Conservation (phyloP, 2,797 vertebrate species). For the Crax fasciolata region DNA sequence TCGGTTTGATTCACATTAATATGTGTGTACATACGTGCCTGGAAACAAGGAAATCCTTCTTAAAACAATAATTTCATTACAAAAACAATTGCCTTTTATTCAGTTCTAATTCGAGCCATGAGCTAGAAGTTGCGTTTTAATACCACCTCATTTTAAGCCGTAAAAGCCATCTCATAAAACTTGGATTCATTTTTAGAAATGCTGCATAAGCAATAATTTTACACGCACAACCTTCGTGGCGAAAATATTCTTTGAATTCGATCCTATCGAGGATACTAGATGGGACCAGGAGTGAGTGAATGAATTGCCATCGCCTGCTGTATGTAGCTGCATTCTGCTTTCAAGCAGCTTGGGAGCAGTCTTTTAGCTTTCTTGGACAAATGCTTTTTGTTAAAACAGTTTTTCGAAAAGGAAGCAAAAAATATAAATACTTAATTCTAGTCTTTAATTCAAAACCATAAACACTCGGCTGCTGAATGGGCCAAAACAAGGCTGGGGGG, state of each 20-base stretch:
- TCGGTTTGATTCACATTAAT: constrained; percentile 35
- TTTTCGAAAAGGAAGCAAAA: background rate
- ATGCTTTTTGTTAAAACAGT: constrained; percentile 36
- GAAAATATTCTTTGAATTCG: background rate
- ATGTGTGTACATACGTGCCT: background rate
- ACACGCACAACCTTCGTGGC: background rate
- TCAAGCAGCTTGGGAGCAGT: constrained; percentile 58
- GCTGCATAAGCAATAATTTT: background rate
- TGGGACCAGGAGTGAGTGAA: background rate
- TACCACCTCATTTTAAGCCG: background rate
- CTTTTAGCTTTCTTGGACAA: constrained; percentile 42
- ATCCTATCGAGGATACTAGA: background rate
- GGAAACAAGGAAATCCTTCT: constrained; percentile 31
- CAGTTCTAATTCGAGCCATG: background rate
- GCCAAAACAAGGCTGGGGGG: background rate
- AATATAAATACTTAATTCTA: constrained; percentile 21
- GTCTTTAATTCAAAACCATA: constrained; percentile 31
- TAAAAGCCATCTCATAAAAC: background rate
- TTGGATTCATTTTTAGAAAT: constrained; percentile 4
- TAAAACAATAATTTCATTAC: background rate
- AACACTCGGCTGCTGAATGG: constrained; percentile 30
- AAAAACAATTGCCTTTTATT: constrained; percentile 21
- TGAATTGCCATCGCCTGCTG: background rate
- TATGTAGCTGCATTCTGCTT: constrained; percentile 29
- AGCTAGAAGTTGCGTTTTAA: background rate